Evolutionary conservation across 2,797 vertebrate genomes (phyloP), one percentile per base, ranked within the genome.

Genomic region (Falco cherrug): DNA sequence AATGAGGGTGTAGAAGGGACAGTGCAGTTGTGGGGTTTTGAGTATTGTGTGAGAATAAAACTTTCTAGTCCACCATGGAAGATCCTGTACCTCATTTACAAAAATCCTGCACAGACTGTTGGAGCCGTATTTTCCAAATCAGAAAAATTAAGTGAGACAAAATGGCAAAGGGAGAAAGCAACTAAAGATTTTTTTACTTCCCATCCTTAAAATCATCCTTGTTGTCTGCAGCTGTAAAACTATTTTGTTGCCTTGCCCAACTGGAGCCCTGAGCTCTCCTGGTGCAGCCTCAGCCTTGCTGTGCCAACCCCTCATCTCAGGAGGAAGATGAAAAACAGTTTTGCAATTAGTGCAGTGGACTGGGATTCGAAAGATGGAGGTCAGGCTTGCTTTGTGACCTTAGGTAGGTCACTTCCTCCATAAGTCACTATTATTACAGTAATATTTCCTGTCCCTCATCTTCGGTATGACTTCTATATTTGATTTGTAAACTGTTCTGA

Each of bases 401-500:
- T 80, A 56, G 61, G 28, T 75, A 86, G 94, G 93, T 96, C 89
- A 86, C 57, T 96, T 92, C 82, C 61, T 87, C 69, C 82, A 75
- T 96, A 94, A 90, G 92, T 97, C 93, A 91, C 78, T 56, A n/a
- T 96, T 93, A 95, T 89, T 90, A 86, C 90, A 85, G 87, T 95
- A 96, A 92, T 96, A 91, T 90, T 95, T 97, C 89, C 92, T 78
- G 61, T 84, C 87, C 92, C 91, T 92, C 84, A 76, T 77, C 90
- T 85, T 89, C 61, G n/a, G 8, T 78, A 73, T 51, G 65, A 85
- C 86, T 95, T 93, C 64, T 2, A 6, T 95, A 73, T 94, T 95
- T 97, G 93, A 89, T 95, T 95, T 96, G 94, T 97, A 92, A 96
- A 95, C 89, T 92, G 88, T 89, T 96, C 86, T 87, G 94, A 90